These are phyloP conservation scores for Trisateles emortualis DNA, from an alignment of 2,888 invertebrate genomes.

Conservation along the genomic window DNA sequence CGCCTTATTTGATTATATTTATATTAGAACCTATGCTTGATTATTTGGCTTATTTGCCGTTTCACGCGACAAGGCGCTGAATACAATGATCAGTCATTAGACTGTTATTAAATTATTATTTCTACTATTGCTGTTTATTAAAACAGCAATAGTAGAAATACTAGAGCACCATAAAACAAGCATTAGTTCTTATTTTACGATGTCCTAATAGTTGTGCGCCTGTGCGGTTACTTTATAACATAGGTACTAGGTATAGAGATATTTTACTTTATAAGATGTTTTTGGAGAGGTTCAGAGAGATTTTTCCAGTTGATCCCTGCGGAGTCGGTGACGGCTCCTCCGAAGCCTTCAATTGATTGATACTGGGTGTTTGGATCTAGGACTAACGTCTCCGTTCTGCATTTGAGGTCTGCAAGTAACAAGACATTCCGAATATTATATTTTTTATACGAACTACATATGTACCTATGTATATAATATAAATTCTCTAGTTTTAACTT, in stretches of 20 bases:
- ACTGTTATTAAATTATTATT: too few species aligned
- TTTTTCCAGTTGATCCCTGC: conserved; percentile 89
- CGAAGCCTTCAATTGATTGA: conserved; percentile 92
- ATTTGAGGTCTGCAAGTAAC: conserved; percentile 5
- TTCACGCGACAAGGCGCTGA: too few species aligned
- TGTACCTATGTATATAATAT: background rate
- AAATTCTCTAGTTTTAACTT: background rate
- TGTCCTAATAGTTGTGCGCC: background rate
- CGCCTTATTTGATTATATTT: too few species aligned
- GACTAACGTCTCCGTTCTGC: conserved; percentile 13
- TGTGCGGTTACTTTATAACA: background rate
- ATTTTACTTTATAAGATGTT: conserved; percentile 57
- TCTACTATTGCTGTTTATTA: too few species aligned
- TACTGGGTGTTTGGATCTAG: conserved; percentile 54
- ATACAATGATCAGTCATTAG: too few species aligned
- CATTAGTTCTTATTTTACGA: too few species aligned
- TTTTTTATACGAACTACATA: too few species aligned
- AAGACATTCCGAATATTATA: background rate
- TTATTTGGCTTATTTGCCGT: too few species aligned
- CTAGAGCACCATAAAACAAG: too few species aligned
- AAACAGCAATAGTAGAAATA: too few species aligned
- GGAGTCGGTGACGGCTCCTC: conserved; percentile 93
- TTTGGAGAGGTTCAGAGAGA: conserved; percentile 74
- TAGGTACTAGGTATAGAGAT: background rate
- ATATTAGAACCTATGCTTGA: too few species aligned